These are phyloP conservation scores for Brachionus koreanus DNA, from an alignment of 1,140 invertebrate species.

Conservation along the genomic window DNA sequence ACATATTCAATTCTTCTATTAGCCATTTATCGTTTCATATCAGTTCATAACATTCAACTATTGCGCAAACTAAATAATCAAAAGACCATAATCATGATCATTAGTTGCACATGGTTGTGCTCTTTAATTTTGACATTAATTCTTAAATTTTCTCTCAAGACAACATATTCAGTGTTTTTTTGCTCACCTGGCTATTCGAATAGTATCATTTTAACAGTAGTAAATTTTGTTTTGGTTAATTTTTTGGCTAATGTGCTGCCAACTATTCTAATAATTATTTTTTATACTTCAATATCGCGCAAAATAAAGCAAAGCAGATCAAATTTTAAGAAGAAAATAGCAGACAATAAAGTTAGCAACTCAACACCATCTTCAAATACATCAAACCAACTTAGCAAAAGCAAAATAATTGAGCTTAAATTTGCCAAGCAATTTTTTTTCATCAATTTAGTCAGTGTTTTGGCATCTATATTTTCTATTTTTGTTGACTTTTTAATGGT, in stretches of 20 bases:
- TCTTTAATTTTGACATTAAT: not conserved
- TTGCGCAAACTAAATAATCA: not conserved
- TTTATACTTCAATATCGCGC: not conserved
- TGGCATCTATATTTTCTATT: not conserved
- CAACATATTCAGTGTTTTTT: not conserved
- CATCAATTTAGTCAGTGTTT: not conserved
- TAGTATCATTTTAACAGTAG: not conserved
- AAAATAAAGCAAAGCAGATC: not conserved
- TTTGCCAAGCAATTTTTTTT: slow-evolving; percentile 6
- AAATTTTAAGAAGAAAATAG: not conserved
- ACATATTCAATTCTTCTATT: not conserved
- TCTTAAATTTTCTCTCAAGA: not conserved
- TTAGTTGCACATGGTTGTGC: not conserved
- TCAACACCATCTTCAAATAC: not conserved
- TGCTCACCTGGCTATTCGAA: slow-evolving; percentile 14
- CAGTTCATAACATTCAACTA: not conserved
- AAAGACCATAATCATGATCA: not conserved
- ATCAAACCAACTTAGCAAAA: not conserved
- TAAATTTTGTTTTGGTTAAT: not conserved
- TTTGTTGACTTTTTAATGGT: not conserved
- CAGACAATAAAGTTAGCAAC: not conserved
- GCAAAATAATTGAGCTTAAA: not conserved
- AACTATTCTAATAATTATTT: not conserved
- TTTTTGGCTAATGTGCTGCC: not conserved
- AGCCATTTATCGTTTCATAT: slow-evolving; percentile 6